phyloP scores from a whole-genome alignment of 2,113 vertebrate genomes.

The Urocolius indicus region DNA sequence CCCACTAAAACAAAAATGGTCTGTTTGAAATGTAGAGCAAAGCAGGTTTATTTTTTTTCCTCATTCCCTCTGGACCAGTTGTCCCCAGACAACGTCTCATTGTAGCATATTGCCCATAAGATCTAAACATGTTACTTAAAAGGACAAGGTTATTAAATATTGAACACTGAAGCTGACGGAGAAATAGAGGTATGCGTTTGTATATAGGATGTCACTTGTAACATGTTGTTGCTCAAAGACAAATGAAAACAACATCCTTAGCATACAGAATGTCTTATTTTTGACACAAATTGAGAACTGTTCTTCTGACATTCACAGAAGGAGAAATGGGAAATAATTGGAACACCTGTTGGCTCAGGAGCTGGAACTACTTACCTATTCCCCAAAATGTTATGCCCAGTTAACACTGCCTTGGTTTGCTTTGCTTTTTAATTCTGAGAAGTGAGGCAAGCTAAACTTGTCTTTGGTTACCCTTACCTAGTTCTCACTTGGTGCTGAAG shows the following conservation, averaged over 20 bases:
- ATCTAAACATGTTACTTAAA: neutral
- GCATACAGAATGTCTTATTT: neutral
- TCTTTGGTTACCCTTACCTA: neutral
- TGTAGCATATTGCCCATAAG: neutral
- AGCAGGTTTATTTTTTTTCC: neutral
- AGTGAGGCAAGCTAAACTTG: neutral
- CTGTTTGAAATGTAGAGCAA: neutral
- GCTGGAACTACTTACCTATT: neutral
- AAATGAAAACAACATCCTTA: neutral
- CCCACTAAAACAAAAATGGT: neutral
- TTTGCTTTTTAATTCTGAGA: neutral
- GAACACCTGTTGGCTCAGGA: neutral
- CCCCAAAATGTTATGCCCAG: neutral
- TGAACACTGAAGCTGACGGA: neutral
- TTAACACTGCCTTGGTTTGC: neutral
- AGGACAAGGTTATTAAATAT: neutral
- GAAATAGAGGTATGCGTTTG: neutral
- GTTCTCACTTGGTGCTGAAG: neutral
- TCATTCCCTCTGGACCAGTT: neutral
- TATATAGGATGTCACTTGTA: neutral
- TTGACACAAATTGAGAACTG: neutral
- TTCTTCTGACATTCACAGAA: neutral
- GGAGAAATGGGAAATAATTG: neutral
- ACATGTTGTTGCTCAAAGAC: neutral
- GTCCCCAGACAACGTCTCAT: neutral